Percentiles rank a stretch among this genome's conserved stretches.
These are phyloP conservation scores for Colletes collaris DNA, from an alignment of 2,888 invertebrate species.

Conservation along the genomic window DNA sequence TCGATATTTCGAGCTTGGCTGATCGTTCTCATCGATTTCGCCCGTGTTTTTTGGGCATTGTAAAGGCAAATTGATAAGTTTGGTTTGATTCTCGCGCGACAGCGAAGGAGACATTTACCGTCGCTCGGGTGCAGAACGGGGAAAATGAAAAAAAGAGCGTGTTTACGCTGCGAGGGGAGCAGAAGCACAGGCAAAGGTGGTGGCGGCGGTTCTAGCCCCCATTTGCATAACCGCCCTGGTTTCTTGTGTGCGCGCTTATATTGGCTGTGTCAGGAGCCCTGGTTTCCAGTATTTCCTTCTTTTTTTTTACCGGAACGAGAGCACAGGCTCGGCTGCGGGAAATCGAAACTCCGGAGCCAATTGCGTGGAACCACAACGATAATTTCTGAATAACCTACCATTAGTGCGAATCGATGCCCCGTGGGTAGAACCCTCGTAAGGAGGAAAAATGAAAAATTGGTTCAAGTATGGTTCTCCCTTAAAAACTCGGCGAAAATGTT, in stretches of 20 bases:
- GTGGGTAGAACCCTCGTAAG: no score
- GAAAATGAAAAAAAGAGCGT: conserved; percentile 33
- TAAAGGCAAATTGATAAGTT: conserved; percentile 54
- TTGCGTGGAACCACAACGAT: background rate
- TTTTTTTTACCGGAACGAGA: conserved; percentile 7
- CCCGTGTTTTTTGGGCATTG: background rate
- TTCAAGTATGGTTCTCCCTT: no score
- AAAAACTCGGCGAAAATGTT: background rate
- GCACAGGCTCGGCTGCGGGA: background rate
- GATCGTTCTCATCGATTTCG: no score
- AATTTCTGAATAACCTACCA: background rate
- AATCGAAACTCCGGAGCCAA: background rate
- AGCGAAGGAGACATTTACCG: conserved; percentile 38
- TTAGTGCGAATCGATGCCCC: no score
- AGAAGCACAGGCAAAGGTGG: conserved; percentile 19
- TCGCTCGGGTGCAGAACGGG: conserved; percentile 11
- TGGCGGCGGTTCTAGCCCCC: conserved; percentile 1
- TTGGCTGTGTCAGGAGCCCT: conserved; percentile 16
- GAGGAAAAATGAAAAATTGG: background rate
- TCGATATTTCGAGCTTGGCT: no score
- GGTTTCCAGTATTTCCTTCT: conserved; percentile 8
- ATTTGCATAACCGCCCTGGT: conserved; percentile 50
- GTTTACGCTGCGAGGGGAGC: conserved; percentile 40
- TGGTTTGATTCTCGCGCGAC: conserved; percentile 32
- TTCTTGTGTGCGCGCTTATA: conserved; percentile 28